phyloP scores from a whole-genome alignment of 2,888 invertebrate species.

The Pheosia gnoma region DNA sequence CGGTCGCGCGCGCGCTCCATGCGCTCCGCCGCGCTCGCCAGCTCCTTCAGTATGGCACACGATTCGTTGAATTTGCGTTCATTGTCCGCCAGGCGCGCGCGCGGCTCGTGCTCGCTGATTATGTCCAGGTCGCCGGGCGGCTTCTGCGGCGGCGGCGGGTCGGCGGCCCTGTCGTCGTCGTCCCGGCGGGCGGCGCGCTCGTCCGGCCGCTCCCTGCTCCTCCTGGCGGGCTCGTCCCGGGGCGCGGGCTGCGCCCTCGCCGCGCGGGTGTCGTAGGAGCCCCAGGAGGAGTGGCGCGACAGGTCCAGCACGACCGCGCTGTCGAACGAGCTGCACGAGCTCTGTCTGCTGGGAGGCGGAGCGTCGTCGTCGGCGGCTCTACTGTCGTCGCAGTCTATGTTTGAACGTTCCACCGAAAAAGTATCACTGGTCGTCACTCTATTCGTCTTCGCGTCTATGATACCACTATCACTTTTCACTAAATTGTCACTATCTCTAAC shows the following conservation, averaged over 20 bases:
- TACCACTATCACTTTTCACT: conserved; percentile 81
- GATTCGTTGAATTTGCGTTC: conserved; percentile 78
- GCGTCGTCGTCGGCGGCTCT: conserved; percentile 61
- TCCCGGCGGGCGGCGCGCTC: conserved; percentile 24
- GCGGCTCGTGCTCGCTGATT: conserved; percentile 68
- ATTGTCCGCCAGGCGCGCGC: conserved; percentile 58
- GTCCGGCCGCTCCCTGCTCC: conserved; percentile 44
- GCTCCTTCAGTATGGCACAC: conserved; percentile 85
- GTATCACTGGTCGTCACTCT: conserved; percentile 81
- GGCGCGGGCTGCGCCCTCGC: conserved; percentile 41
- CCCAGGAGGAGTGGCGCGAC: conserved; percentile 92
- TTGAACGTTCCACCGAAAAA: conserved; percentile 87
- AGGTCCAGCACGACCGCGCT: conserved; percentile 90
- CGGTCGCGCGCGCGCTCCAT: conserved; percentile 66
- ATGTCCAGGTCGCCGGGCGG: conserved; percentile 63
- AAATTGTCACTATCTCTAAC: conserved; percentile 69
- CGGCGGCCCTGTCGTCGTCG: conserved; percentile 47
- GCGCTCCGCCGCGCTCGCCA: conserved; percentile 73
- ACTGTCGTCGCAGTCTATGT: conserved; percentile 83
- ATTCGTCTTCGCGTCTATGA: conserved; percentile 73
- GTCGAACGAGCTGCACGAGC: conserved; percentile 91
- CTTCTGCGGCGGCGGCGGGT: conserved; percentile 40
- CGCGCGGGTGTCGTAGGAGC: conserved; percentile 88
- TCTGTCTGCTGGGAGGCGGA: conserved; percentile 84
- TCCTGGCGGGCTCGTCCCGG: conserved; percentile 58